Evolutionary conservation across 37 sponge, comb jelly and placozoan genomes (phyloP).

Genomic region (Halichondria panicea): DNA sequence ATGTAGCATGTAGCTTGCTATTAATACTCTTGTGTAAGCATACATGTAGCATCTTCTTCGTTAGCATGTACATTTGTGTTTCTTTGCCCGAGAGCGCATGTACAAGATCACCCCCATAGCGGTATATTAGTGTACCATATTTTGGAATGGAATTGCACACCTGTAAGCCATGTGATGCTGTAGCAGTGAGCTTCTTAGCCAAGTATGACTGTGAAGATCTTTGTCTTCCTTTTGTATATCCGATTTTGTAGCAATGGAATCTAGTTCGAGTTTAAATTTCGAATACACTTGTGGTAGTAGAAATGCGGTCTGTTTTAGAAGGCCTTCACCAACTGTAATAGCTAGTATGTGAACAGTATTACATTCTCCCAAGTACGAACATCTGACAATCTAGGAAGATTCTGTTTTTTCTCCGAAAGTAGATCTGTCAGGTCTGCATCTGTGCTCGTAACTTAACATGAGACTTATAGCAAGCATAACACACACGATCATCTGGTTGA

Average conservation of each 20-base stretch:
- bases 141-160: background rate
- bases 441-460: too few species aligned
- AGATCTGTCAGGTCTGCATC: too few species aligned
- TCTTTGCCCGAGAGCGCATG: background rate
- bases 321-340: background rate
- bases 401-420: too few species aligned
- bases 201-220: background rate
- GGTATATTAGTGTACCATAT: conserved; percentile 25
- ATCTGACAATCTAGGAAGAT: too few species aligned
- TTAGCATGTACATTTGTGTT: too few species aligned
- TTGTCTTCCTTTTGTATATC: background rate
- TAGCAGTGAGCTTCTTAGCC: background rate
- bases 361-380: too few species aligned
- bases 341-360: too few species aligned
- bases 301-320: conserved; percentile 9
- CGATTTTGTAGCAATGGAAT: background rate
- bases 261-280: background rate
- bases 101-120: conserved; percentile 3
- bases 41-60: too few species aligned
- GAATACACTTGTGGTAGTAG: conserved; percentile 2
- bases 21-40: too few species aligned
- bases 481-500: too few species aligned
- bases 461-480: too few species aligned
- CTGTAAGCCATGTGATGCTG: background rate
- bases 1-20: too few species aligned